Conservation (phyloP, 1,140 invertebrate genomes). For the Pentalonia nigronervosa region DNA sequence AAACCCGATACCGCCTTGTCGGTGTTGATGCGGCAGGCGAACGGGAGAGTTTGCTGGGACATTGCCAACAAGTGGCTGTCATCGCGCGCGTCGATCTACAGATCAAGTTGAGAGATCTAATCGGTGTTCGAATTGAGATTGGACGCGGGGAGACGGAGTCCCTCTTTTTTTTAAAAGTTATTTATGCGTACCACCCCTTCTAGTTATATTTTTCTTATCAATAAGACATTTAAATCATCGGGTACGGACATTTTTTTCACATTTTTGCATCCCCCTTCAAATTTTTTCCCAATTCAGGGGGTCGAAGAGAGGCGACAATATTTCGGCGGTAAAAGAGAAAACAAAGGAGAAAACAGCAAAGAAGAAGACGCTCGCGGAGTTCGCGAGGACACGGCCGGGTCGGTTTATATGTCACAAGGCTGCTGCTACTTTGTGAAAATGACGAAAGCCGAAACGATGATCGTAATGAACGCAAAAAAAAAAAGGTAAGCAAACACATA, state of each 20-base stretch:
- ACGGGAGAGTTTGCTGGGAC: background rate
- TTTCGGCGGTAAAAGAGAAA: background rate
- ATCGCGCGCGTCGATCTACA: background rate
- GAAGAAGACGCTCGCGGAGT: background rate
- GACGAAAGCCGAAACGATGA: conserved; percentile 34
- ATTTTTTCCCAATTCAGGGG: no score
- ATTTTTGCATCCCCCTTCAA: no score
- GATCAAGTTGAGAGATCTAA: background rate
- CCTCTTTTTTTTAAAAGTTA: no score
- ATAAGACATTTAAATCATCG: no score
- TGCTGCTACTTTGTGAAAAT: background rate
- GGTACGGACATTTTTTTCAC: no score
- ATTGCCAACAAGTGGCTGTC: conserved; percentile 3
- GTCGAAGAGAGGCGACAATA: background rate
- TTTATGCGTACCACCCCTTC: no score
- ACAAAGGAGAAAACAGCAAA: background rate
- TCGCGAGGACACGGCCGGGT: conserved; percentile 17
- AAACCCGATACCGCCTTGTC: background rate
- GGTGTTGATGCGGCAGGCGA: background rate
- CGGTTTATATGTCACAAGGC: conserved; percentile 54
- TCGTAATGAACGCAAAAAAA: conserved; percentile 30
- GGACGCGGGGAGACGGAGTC: no score
- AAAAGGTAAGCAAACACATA: background rate
- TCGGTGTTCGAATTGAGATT: no score
- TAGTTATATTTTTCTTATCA: no score